These are phyloP conservation scores for Odontocerum albicorne DNA, from an alignment of 2,888 invertebrate species.

Conservation along the genomic window DNA sequence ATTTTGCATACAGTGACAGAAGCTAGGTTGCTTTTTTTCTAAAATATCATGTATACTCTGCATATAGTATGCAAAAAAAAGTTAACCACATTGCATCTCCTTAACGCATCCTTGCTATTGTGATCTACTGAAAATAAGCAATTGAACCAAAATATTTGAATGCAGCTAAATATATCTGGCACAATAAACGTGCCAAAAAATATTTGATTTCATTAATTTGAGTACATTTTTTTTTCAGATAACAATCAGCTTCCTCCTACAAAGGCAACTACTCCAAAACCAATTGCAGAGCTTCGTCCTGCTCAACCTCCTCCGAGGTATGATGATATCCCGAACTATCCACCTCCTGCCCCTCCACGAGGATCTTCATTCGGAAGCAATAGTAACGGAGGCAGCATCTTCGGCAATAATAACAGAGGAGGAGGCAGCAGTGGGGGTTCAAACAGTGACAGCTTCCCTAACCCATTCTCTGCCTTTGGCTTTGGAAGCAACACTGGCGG, in stretches of 20 bases:
- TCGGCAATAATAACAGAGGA: constrained; percentile 15
- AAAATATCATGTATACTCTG: no score
- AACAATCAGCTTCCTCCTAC: constrained; percentile 48
- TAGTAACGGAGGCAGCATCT: constrained; percentile 38
- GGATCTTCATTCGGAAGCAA: constrained; percentile 39
- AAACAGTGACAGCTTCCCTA: constrained; percentile 29
- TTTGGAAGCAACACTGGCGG: constrained; percentile 20
- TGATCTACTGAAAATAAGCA: no score
- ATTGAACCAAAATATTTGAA: no score
- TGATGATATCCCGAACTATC: constrained; percentile 50
- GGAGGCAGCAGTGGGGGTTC: constrained; percentile 11
- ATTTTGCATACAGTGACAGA: no score
- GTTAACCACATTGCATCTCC: no score
- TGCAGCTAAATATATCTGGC: no score
- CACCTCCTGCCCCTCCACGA: constrained; percentile 49
- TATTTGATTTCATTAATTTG: background rate
- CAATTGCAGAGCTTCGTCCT: constrained; percentile 39
- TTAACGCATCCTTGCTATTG: no score
- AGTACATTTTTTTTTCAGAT: constrained; percentile 46
- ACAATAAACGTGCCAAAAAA: background rate
- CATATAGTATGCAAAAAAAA: no score
- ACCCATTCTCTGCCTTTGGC: constrained; percentile 18
- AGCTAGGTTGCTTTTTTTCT: no score
- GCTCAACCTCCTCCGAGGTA: constrained; percentile 45
- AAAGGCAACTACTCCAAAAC: constrained; percentile 43